Evolutionary conservation across 2,797 vertebrate genomes (phyloP).

Genomic region (Gambusia yucatana): DNA sequence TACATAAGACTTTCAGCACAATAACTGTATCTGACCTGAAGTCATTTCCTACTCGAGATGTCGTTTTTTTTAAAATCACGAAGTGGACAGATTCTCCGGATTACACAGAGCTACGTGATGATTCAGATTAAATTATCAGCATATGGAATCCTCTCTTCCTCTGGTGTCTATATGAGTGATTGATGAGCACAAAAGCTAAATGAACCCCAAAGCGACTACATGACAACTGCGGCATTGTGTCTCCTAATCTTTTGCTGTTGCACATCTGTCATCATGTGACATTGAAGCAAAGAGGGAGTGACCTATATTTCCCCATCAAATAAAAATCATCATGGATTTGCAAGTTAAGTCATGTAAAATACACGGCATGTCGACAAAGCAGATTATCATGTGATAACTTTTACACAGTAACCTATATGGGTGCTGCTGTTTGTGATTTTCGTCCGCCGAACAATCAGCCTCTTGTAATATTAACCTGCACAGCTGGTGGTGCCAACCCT

Average conservation of each 20-base stretch:
- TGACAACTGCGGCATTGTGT: slow-evolving; percentile 43
- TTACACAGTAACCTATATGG: slow-evolving; percentile 19
- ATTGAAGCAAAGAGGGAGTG: slow-evolving; percentile 49
- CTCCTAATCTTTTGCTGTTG: slow-evolving; percentile 57
- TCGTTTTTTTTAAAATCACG: slow-evolving; percentile 15
- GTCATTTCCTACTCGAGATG: slow-evolving; percentile 30
- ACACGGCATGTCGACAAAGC: slow-evolving; percentile 45
- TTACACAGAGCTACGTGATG: slow-evolving; percentile 51
- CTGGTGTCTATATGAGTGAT: slow-evolving; percentile 44
- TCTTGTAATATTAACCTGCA: slow-evolving; percentile 57
- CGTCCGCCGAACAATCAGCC: slow-evolving; percentile 18
- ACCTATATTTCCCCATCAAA: slow-evolving; percentile 64
- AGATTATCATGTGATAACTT: slow-evolving; percentile 36
- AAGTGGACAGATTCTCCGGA: slow-evolving; percentile 48
- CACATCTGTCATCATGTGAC: slow-evolving; percentile 57
- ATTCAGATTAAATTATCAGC: slow-evolving; percentile 55
- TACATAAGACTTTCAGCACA: slow-evolving; percentile 35
- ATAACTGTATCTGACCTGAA: slow-evolving; percentile 23
- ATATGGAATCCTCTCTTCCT: slow-evolving; percentile 35
- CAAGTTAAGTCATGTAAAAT: slow-evolving; percentile 39
- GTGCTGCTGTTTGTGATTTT: slow-evolving; percentile 32
- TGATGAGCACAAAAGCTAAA: slow-evolving; percentile 57
- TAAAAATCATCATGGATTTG: slow-evolving; percentile 50
- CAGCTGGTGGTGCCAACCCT: slow-evolving; percentile 34
- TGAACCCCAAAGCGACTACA: slow-evolving; percentile 52